phyloP scores from a whole-genome alignment of 2,888 invertebrate species.

The Flabesymbios commensalis region DNA sequence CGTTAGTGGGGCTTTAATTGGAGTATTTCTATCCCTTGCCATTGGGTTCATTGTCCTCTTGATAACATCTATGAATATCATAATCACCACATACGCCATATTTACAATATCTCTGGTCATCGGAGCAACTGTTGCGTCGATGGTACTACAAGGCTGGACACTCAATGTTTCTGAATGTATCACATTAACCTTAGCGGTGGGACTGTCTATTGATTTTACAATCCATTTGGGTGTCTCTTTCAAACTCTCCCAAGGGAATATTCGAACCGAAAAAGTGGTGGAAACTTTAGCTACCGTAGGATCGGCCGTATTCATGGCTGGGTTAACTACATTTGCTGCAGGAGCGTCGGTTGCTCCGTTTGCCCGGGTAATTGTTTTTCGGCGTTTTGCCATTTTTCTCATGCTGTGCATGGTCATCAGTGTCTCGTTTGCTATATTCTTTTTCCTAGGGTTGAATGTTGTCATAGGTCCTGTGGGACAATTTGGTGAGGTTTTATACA shows the following conservation, averaged over 20 bases:
- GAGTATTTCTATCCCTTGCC: constrained; percentile 79
- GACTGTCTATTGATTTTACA: constrained; percentile 90
- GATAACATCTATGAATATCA: constrained; percentile 79
- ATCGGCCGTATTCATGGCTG: constrained; percentile 85
- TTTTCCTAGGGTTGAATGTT: no score
- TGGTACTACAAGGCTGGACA: constrained; percentile 76
- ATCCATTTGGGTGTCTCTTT: constrained; percentile 89
- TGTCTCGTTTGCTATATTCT: constrained; percentile 70
- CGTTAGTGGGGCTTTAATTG: constrained; percentile 78
- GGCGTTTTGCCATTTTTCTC: constrained; percentile 88
- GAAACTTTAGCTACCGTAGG: constrained; percentile 67
- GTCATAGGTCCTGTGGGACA: no score
- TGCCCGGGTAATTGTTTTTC: constrained; percentile 86
- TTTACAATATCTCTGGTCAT: constrained; percentile 82
- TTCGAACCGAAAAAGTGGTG: constrained; percentile 47
- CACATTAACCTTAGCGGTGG: constrained; percentile 89
- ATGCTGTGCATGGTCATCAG: constrained; percentile 86
- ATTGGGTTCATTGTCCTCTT: constrained; percentile 79
- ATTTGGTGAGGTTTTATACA: no score
- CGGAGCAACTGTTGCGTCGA: constrained; percentile 73
- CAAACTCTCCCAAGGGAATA: constrained; percentile 63
- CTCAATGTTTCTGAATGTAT: constrained; percentile 92
- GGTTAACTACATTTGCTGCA: constrained; percentile 84
- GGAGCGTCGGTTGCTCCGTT: constrained; percentile 87
- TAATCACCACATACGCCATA: constrained; percentile 82